Base-by-base conservation (phyloP, 92 coral and sea anemone species). In the Zoanthus sociatus region DNA sequence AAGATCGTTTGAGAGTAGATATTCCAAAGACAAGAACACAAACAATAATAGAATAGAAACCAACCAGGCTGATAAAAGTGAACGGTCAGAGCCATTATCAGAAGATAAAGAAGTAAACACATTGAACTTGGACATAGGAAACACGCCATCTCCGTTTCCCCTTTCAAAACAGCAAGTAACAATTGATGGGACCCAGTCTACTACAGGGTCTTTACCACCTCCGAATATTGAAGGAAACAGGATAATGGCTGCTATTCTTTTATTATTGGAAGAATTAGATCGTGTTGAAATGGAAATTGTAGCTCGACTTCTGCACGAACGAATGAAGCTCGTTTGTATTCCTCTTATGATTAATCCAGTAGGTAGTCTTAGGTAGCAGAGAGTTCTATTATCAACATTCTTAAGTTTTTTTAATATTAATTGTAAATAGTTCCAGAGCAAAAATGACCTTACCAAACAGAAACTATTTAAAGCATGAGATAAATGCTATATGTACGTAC, bases 211-310 rank as follows among this genome's bases (percentile, higher is more conserved):
- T 0, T 83, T 74, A 0, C 96, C 55, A 51, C 83, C 86, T 82
- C 90, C 56, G 31, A 78, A 76, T 77, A 82, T 79, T 90, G 90
- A 79, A 74, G 94, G 96, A 1, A 86, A 93, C 77, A 90, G 95
- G 56, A 89, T 97, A 46, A 81, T 97, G 7, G 91, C 90, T 78
- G 94, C 99, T 9, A 91, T 97, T 71, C 85, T 97, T 86, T 76
- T 97, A 75, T 89, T 97, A 37, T 71, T 97, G 73, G 98, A 95
- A 74, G 99, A 97, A 83, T 92, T 97, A 21, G 95, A 90, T 70
- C 95, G 94, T 78, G 95, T 92, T 56, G 99, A 97, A 83, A 90
- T 97, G 66, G 94, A 95, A 79, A 93, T 96, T 58, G 86, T 96
- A 33, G 98, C 98, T 1, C 86, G 98, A 58, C 93, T 83, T 60